Base-by-base conservation (phyloP, 2,113 vertebrate species). In the Chionomys nivalis region DNA sequence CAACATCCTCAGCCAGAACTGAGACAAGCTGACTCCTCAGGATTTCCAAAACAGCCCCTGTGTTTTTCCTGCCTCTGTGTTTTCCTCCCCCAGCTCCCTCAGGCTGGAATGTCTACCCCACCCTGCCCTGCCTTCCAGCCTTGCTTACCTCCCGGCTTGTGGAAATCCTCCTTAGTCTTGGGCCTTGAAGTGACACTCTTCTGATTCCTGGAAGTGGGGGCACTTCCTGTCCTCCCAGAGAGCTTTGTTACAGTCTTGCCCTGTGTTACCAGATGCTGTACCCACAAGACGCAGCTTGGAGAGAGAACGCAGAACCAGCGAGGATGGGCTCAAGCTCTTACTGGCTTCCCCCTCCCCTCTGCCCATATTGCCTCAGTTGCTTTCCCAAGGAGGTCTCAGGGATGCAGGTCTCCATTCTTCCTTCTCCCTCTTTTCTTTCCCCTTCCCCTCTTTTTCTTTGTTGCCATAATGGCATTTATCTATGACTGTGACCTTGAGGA, bases 41-140 rank as follows among this genome's bases (percentile, higher is more conserved):
- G 47, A 90, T 92, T 96, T 96, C 94, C 79, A 72, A 52, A 89
- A 83, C 66, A 81, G 31, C 94, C 31, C 44, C 33, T 66, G 63
- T 2, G 10, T 76, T 87, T 87, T 93, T 95, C 65, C 87, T 97
- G 81, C 65, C 31, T 95, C 68, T 31, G 28, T 65, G 88, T 95
- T 79, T 77, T 39, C 47, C 91, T 95, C 61, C 75, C 49, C 76
- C 44, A 55, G 23, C 14, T 94, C 58, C 63, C 92, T 92, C 65
- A 86, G 55, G 61, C 63, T 93, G 83, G 83, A 96, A 92, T 85
- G 47, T 87, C 28, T 26, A 93, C 82, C 42, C 26, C 33, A 14
- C 28, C 65, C 52, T 16, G 55, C 52, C 73, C 76, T 83, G 23
- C 36, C 28, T 91, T 90, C 66, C 5, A 75, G 9, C 49, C n/a